phyloP scores from a whole-genome alignment of 2,888 invertebrate genomes.

The Steromphala cineraria region DNA sequence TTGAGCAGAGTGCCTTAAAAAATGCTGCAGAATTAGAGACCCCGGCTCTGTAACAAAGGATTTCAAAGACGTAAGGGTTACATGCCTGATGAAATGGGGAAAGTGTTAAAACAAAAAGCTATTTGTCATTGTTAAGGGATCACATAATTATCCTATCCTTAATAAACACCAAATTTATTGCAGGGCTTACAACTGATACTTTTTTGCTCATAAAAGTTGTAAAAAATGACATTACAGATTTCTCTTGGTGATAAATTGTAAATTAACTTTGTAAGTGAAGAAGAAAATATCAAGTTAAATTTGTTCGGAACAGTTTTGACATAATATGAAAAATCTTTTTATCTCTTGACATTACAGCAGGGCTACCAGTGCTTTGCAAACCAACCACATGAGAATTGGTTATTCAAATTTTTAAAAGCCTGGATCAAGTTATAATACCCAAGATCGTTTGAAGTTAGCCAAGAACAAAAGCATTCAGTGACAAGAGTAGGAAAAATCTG shows the following conservation, averaged over 20 bases:
- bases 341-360: too few species aligned
- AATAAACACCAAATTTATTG: not conserved
- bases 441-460: not conserved
- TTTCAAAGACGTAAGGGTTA: not conserved
- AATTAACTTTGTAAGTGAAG: too few species aligned
- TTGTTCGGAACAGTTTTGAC: too few species aligned
- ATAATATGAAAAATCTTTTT: too few species aligned
- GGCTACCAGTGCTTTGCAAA: too few species aligned
- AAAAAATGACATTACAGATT: too few species aligned
- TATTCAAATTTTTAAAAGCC: too few species aligned
- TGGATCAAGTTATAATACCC: too few species aligned
- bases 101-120: not conserved
- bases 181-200: not conserved
- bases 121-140: conserved; percentile 1
- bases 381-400: too few species aligned
- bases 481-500: not conserved
- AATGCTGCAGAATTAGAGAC: not conserved
- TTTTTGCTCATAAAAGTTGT: not conserved
- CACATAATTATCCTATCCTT: not conserved
- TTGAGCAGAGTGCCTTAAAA: not conserved
- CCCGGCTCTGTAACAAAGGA: not conserved
- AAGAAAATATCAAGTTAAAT: too few species aligned
- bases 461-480: not conserved
- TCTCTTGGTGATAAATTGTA: too few species aligned
- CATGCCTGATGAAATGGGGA: not conserved